These are phyloP conservation scores for Polyommatus iphigenia DNA, from an alignment of 2,888 invertebrate genomes.

Conservation along the genomic window DNA sequence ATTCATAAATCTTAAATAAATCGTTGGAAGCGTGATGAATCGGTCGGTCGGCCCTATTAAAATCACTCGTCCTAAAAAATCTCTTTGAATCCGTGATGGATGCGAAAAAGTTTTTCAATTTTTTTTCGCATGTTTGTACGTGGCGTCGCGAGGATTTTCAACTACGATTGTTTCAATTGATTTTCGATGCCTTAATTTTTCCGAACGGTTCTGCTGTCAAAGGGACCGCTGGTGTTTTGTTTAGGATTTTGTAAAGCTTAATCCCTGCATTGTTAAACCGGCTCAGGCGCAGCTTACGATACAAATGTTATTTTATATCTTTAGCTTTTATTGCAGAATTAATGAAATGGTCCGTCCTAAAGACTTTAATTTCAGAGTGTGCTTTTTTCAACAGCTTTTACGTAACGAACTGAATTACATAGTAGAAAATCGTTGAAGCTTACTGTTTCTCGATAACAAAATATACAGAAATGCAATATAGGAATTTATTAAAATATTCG, in stretches of 20 bases:
- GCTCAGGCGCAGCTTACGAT: neutral
- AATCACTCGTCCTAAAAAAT: slow-evolving; percentile 45
- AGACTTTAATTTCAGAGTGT: neutral
- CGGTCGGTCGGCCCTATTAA: slow-evolving; percentile 43
- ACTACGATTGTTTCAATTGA: slow-evolving; percentile 42
- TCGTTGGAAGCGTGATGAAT: slow-evolving; percentile 39
- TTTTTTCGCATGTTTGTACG: slow-evolving; percentile 41
- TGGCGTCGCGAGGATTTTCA: slow-evolving; percentile 38
- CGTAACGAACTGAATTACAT: neutral
- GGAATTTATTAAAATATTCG: slow-evolving; percentile 27
- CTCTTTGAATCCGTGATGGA: slow-evolving; percentile 46
- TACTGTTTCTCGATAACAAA: neutral
- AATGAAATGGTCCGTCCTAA: neutral
- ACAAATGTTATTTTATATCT: slow-evolving; percentile 1
- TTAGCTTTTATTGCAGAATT: neutral
- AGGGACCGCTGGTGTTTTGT: slow-evolving; percentile 22
- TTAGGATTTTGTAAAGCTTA: slow-evolving; percentile 23
- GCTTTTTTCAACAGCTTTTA: neutral
- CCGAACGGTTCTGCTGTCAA: slow-evolving; percentile 35
- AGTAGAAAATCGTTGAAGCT: no score
- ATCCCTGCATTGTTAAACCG: neutral
- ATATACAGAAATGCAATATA: slow-evolving; percentile 18
- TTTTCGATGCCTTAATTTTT: slow-evolving; percentile 41
- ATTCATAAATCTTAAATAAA: slow-evolving; percentile 41
- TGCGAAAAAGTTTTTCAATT: slow-evolving; percentile 45